Evolutionary conservation across 2,888 invertebrate species (phyloP).

Genomic region (Nasonovia ribisnigri): DNA sequence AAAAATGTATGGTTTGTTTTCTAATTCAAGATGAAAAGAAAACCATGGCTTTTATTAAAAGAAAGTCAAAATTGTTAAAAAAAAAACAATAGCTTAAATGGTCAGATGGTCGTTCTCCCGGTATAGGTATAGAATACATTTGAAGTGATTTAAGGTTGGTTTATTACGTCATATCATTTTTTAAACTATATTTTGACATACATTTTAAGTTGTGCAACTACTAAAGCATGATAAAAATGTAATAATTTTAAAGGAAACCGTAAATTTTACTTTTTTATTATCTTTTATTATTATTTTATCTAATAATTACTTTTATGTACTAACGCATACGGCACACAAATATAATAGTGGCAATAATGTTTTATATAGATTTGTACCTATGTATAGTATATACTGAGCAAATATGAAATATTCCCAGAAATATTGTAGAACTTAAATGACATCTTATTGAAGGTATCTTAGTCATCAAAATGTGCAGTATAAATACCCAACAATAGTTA

Average conservation of each 20-base stretch:
- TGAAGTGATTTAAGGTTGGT: background rate
- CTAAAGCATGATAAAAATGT: background rate
- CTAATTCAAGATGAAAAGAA: background rate
- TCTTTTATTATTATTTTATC: background rate
- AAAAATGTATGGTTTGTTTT: background rate
- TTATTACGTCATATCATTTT: slow-evolving; percentile 24
- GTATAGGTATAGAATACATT: background rate
- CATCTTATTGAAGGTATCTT: background rate
- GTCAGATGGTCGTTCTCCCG: background rate
- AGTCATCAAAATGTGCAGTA: background rate
- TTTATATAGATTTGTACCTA: background rate
- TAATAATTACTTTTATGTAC: background rate
- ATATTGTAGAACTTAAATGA: background rate
- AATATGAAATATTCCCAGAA: background rate
- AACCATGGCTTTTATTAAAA: background rate
- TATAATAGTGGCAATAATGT: background rate
- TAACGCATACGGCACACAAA: background rate
- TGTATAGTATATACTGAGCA: background rate
- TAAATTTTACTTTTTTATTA: background rate
- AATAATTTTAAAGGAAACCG: background rate
- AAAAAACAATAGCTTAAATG: background rate
- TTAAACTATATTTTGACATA: background rate
- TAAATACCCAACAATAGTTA: background rate
- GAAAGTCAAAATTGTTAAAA: background rate
- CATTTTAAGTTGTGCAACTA: background rate